Percentiles rank a stretch among this genome's conserved stretches.
Evolutionary conservation across 2,888 invertebrate species (phyloP).

Genomic region (Cataglyphis rosenhaueri): DNA sequence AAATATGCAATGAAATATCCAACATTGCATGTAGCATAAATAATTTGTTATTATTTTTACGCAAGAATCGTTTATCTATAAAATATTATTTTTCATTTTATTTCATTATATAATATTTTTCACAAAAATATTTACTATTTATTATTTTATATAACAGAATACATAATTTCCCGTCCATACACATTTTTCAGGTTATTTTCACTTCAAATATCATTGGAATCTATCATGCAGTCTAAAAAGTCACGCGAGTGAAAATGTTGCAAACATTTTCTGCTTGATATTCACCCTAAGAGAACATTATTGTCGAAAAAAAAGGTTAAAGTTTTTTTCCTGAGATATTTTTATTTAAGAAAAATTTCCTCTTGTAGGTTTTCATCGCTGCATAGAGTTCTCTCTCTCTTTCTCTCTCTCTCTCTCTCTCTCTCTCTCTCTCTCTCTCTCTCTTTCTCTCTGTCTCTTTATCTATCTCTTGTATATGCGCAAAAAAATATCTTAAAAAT

Average conservation of each 20-base stretch:
- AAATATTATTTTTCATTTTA: background rate
- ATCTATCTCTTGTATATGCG: background rate
- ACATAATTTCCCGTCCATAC: background rate
- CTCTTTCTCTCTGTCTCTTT: background rate
- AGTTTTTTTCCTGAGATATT: background rate
- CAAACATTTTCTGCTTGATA: background rate
- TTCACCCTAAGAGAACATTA: background rate
- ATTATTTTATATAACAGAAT: background rate
- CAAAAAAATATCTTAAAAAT: constrained; percentile 4
- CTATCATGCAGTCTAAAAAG: background rate
- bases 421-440: background rate
- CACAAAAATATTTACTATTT: background rate
- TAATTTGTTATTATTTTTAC: background rate
- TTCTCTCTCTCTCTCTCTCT: background rate
- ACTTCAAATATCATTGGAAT: background rate
- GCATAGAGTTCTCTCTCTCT: background rate
- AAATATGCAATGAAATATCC: background rate
- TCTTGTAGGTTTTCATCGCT: background rate
- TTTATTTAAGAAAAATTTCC: constrained; percentile 18
- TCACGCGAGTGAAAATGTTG: background rate
- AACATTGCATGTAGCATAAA: background rate
- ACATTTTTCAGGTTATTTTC: background rate
- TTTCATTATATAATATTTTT: background rate
- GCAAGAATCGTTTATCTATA: background rate
- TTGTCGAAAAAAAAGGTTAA: constrained; percentile 4